These are phyloP conservation scores for Polia nebulosa DNA, from an alignment of 2,888 invertebrate species.

Conservation along the genomic window DNA sequence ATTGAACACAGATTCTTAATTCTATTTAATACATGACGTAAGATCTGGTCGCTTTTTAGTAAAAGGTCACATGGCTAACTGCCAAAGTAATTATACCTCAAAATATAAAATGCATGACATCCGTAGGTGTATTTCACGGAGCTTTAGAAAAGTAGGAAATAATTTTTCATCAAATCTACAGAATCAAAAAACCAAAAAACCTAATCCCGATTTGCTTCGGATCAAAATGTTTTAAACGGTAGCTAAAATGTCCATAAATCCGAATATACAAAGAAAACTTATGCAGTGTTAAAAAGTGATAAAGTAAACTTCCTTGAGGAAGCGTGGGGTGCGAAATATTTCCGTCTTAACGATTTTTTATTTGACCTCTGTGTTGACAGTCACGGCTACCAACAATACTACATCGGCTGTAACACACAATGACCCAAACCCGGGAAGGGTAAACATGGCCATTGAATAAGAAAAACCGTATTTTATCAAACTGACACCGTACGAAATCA, in stretches of 20 bases:
- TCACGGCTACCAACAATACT: conserved; percentile 82
- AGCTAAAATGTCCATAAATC: conserved; percentile 55
- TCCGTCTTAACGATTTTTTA: conserved; percentile 86
- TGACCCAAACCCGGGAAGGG: conserved; percentile 83
- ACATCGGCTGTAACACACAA: conserved; percentile 80
- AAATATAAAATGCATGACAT: conserved; percentile 30
- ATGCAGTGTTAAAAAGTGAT: conserved; percentile 70
- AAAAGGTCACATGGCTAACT: not conserved
- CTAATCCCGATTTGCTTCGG: conserved; percentile 62
- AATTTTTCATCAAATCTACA: conserved; percentile 41
- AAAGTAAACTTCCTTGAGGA: conserved; percentile 84
- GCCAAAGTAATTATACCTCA: not conserved
- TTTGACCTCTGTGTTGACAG: conserved; percentile 84
- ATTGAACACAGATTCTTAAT: not conserved
- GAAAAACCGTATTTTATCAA: conserved; percentile 80
- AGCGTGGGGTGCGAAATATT: conserved; percentile 79
- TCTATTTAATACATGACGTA: not conserved
- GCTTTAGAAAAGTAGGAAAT: conserved; percentile 44
- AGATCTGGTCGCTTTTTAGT: not conserved
- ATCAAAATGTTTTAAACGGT: conserved; percentile 56
- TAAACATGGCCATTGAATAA: conserved; percentile 85
- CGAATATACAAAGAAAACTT: conserved; percentile 47
- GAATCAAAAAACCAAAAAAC: conserved; percentile 47
- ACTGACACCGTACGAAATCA: conserved; percentile 85
- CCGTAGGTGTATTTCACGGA: conserved; percentile 36